Evolutionary conservation across 2,113 vertebrate species (phyloP).

Genomic region (Rhea pennata): DNA sequence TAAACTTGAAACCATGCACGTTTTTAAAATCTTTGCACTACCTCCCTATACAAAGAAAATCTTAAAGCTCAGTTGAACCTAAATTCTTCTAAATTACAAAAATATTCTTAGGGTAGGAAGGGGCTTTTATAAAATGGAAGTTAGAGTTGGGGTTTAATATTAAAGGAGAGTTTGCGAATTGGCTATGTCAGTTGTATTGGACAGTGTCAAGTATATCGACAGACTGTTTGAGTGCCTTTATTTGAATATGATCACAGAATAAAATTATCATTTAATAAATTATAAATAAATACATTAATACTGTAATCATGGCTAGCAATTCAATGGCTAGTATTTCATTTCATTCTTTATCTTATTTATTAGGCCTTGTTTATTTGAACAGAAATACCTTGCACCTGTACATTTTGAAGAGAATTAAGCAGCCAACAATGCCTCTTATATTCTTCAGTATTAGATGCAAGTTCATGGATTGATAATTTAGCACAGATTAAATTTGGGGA

Average conservation of each 20-base stretch:
- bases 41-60: background rate
- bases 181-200: background rate
- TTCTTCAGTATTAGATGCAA: background rate
- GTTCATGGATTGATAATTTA: background rate
- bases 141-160: background rate
- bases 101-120: background rate
- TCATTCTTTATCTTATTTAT: no score
- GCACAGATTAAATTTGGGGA: background rate
- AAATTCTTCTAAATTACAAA: background rate
- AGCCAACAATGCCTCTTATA: background rate
- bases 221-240: background rate
- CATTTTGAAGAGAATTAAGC: background rate
- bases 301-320: background rate
- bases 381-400: background rate
- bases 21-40: background rate
- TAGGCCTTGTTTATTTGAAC: background rate
- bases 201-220: background rate
- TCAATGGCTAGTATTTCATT: no score
- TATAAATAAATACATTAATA: background rate
- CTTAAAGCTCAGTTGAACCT: background rate
- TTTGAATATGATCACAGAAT: background rate
- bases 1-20: background rate
- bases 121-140: background rate
- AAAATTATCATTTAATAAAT: background rate
- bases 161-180: background rate